phyloP scores from a whole-genome alignment of 1,140 invertebrate genomes.

The Lasaia peninsularis region DNA sequence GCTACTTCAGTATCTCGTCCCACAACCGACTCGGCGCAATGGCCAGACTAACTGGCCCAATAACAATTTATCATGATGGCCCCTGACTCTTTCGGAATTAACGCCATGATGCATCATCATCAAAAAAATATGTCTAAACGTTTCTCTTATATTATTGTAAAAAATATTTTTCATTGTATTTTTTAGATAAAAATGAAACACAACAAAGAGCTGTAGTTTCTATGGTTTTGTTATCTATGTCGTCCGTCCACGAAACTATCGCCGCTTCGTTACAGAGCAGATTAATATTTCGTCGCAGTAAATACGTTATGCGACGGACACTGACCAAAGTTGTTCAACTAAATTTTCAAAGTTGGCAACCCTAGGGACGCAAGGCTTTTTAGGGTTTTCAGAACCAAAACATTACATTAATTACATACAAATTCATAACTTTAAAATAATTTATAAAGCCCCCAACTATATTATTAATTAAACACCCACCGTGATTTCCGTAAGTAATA shows the following conservation, averaged over 20 bases:
- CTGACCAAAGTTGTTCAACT: constrained; percentile 49
- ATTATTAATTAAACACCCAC: neutral
- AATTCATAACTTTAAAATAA: constrained; percentile 3
- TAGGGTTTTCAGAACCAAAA: constrained; percentile 29
- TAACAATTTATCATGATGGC: no score
- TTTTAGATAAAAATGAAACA: neutral
- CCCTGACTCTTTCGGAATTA: no score
- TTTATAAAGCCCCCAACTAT: neutral
- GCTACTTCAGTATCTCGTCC: no score
- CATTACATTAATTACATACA: constrained; percentile 10
- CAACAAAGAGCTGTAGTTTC: constrained; percentile 22
- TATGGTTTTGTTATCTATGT: constrained; percentile 39
- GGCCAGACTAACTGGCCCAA: no score
- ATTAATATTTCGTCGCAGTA: constrained; percentile 73
- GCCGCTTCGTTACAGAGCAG: constrained; percentile 55
- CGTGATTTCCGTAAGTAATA: neutral
- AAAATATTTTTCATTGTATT: neutral
- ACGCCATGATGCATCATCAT: no score
- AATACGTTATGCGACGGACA: constrained; percentile 70
- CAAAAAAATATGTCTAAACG: no score
- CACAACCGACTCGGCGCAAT: no score
- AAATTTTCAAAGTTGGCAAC: constrained; percentile 67
- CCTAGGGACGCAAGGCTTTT: constrained; percentile 39
- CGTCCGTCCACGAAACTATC: constrained; percentile 44
- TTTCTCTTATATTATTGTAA: no score